These are phyloP conservation scores for Malurus leucopterus DNA, from an alignment of 2,797 vertebrate genomes.

Conservation along the genomic window DNA sequence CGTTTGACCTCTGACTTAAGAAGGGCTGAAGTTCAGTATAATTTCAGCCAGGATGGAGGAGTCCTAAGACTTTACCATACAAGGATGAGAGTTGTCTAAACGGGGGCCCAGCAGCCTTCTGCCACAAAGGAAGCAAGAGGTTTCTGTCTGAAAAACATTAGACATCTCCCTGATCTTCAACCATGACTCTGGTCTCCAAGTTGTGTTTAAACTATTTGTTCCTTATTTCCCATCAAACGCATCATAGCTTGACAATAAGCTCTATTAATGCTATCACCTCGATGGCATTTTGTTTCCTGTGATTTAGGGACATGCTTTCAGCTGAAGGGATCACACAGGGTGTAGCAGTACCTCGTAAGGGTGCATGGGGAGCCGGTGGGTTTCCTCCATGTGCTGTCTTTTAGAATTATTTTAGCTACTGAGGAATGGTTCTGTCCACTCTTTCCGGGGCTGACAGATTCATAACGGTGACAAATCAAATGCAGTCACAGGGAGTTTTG, in stretches of 20 bases:
- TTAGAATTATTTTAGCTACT: not conserved
- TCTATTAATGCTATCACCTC: not conserved
- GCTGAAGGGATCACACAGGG: not conserved
- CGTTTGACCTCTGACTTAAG: not conserved
- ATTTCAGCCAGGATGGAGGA: not conserved
- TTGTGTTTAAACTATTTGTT: not conserved
- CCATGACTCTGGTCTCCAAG: not conserved
- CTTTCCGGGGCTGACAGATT: not conserved
- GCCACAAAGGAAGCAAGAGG: not conserved
- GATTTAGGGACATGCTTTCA: not conserved
- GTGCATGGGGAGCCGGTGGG: not conserved
- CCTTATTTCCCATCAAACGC: not conserved
- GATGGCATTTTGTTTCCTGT: not conserved
- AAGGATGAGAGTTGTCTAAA: not conserved
- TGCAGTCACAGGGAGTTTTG: not conserved
- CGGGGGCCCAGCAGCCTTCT: not conserved
- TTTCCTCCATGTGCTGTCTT: not conserved
- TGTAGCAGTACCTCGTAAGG: accelerated
- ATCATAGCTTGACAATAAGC: not conserved
- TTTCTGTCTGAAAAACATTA: not conserved
- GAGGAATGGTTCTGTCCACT: not conserved
- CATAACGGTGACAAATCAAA: not conserved
- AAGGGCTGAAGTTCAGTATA: not conserved
- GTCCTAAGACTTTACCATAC: not conserved
- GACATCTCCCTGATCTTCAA: not conserved